Conservation (phyloP, 2,113 vertebrate species). For the Xenotilapia leptura region DNA sequence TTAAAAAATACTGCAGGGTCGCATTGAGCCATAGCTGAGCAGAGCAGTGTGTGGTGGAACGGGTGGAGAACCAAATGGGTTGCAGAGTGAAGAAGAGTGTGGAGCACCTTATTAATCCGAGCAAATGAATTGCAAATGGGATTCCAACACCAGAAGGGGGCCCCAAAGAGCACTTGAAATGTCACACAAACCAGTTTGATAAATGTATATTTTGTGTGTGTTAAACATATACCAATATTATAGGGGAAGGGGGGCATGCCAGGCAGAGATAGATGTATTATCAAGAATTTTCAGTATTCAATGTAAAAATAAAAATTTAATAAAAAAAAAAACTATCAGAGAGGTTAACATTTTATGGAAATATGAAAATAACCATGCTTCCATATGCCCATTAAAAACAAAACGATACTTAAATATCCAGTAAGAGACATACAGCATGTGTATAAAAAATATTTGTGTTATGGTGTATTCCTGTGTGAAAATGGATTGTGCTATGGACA, state of each 20-base stretch:
- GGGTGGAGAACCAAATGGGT: neutral
- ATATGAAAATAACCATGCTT: neutral
- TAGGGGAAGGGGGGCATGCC: rapidly evolving
- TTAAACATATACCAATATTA: neutral
- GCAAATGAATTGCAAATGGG: neutral
- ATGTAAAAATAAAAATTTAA: neutral
- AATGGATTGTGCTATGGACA: neutral
- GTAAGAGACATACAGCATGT: neutral
- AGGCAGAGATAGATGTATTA: neutral
- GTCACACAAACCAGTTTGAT: neutral
- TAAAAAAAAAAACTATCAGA: neutral
- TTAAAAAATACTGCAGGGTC: neutral
- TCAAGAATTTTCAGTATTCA: rapidly evolving
- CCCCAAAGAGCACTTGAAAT: neutral
- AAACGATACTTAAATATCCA: neutral
- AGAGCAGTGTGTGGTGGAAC: neutral
- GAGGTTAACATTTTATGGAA: neutral
- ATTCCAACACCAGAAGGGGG: neutral
- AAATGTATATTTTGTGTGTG: neutral
- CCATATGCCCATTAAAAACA: neutral
- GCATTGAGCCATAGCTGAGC: neutral
- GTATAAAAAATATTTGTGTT: neutral
- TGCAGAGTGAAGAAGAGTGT: neutral
- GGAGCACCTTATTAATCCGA: neutral
- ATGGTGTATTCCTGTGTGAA: neutral